These are phyloP conservation scores for Melanotaenia duboulayi DNA, from an alignment of 2,113 vertebrate genomes.

Conservation along the genomic window DNA sequence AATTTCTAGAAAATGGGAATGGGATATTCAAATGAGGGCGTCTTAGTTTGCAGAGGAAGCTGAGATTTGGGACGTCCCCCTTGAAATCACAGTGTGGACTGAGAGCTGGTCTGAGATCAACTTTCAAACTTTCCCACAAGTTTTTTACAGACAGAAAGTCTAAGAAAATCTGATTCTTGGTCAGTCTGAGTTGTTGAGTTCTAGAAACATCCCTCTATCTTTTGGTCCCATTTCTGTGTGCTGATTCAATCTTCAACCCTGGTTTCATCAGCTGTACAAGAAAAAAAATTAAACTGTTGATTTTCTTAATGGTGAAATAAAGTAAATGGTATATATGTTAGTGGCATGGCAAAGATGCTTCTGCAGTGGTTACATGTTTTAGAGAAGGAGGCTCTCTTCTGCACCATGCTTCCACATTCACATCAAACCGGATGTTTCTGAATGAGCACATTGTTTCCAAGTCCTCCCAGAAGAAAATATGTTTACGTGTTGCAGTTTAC, in stretches of 20 bases:
- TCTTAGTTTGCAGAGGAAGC: constrained; percentile 56
- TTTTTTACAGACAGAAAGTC: not conserved
- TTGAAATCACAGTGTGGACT: constrained; percentile 49
- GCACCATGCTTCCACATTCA: not conserved
- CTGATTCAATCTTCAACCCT: constrained; percentile 64
- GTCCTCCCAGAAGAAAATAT: not conserved
- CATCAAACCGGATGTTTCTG: not conserved
- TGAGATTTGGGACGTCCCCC: constrained; percentile 70
- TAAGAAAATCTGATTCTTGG: constrained; percentile 28
- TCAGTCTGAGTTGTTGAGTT: constrained; percentile 25
- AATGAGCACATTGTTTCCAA: not conserved
- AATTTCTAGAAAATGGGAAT: constrained; percentile 90
- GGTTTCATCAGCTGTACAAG: constrained; percentile 61
- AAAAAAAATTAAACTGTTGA: not conserved
- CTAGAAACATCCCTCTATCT: not conserved
- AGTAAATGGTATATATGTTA: not conserved
- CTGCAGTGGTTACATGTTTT: not conserved
- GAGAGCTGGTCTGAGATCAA: constrained; percentile 57
- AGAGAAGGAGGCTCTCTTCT: not conserved
- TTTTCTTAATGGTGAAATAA: not conserved
- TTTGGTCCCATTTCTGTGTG: not conserved
- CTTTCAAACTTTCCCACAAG: constrained; percentile 3
- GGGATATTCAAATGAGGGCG: constrained; percentile 80
- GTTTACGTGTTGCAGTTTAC: not conserved
- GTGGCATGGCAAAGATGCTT: not conserved